Base-by-base conservation (phyloP, 2,888 invertebrate species). In the Camptogramma bilineatum region DNA sequence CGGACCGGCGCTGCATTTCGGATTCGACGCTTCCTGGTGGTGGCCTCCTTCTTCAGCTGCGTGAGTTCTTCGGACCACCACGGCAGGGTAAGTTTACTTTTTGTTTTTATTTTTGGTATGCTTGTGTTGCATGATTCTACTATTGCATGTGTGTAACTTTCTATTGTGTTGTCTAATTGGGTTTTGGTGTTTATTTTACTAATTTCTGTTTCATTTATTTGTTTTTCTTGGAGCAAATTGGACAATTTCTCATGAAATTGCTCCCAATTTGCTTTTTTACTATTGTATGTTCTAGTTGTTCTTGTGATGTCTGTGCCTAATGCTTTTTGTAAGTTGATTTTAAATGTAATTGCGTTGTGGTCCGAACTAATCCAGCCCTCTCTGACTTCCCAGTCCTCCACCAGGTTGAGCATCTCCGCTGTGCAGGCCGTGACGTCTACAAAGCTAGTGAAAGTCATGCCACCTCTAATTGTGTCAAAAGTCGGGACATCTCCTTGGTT, bases 211-310 rank as follows among this genome's bases (percentile, higher is more conserved):
- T n/a, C n/a, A 7, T 42, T 42, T 4, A 42, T 42, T 42, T 42
- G 2, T 1, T 42, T 42, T 16, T n/a, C 42, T 42, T 0, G 4
- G n/a, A 5, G 3, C 0, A 42, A 42, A 48, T 53, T 53, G 62
- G 54, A 51, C 50, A 55, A 50, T 62, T 62, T 47, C 47, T 47
- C 47, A 47, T 19, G 19, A 47, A 47, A 47, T 10, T 47, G 55
- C 9, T 10, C 8, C 47, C 47, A 47, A 47, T 47, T 18, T 10
- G 47, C 47, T 9, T 47, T 47, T 19, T 47, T 47, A 8, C 7
- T 47, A 18, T 47, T 18, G 42, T 42, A 42, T 3, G 10, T 1
- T 39, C 39, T 7, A 9, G 39, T 39, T 10, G 39, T 39, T 10
- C 39, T 39, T 9, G 3, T 42, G 3, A 42, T 42, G 16, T 16